Conservation (phyloP, 53 echinoderm and acorn worm genomes). For the Mesocentrotus franciscanus region DNA sequence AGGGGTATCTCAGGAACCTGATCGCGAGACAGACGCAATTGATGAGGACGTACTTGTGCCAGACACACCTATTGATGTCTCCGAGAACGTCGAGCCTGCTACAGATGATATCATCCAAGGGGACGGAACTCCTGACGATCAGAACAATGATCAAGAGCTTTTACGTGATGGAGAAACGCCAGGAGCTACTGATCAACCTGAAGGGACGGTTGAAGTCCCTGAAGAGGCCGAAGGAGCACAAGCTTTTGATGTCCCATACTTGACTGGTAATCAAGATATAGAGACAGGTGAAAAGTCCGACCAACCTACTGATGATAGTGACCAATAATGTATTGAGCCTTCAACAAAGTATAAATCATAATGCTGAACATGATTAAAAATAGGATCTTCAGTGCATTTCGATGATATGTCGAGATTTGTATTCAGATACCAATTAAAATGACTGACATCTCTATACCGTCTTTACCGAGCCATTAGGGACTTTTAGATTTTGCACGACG, state of each 20-base stretch:
- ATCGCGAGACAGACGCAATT: background rate
- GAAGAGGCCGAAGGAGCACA: background rate
- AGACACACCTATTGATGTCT: background rate
- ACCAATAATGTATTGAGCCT: too few species aligned
- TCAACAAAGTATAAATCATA: too few species aligned
- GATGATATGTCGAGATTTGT: too few species aligned
- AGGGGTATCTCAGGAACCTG: background rate
- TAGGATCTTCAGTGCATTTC: too few species aligned
- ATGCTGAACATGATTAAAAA: too few species aligned
- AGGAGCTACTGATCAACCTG: background rate
- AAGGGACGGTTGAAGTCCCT: background rate
- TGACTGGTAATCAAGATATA: background rate
- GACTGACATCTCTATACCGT: too few species aligned
- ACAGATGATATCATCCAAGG: background rate
- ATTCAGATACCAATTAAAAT: too few species aligned
- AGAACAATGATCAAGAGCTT: background rate
- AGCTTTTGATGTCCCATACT: background rate
- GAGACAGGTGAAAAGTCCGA: background rate
- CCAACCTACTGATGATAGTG: background rate
- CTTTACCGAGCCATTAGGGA: too few species aligned
- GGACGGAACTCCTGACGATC: background rate
- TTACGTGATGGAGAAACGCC: background rate
- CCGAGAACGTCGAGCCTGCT: background rate
- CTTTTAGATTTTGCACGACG: too few species aligned
- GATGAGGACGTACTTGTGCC: background rate